Base-by-base conservation (phyloP, 2,113 vertebrate species). In the Apteryx mantelli region DNA sequence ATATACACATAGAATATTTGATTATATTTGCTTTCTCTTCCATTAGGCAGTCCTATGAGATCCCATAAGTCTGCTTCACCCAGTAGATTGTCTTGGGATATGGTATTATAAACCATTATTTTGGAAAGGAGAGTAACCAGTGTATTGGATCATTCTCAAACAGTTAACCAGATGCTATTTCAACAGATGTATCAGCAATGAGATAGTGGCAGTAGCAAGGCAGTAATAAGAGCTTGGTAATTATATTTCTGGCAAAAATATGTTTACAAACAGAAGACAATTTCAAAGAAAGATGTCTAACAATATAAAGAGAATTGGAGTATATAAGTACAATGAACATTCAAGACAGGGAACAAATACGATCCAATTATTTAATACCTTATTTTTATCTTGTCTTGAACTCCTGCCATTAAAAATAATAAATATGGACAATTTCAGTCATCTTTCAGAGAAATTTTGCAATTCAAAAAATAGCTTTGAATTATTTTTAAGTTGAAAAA, bases 21-120 rank as follows among this genome's bases (percentile, higher is more conserved):
- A 75, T 94, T 85, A 34, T 53, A 44, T 95, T 91, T 93, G 60
- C 87, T 91, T 95, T 78, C 46, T 19, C 4, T 95, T 87, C 77
- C 50, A 87, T 89, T 94, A 78, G 22, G 11, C 26, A 79, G 20
- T 46, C 46, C 21, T 82, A 24, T 34, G 32, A 84, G 14, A 75
- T 25, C 13, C 3, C 4, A 42, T 60, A 22, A 60, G 94, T 91
- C 61, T 87, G 7, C 22, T 82, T 28, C 34, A 79, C 30, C 69
- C 46, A 69, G 61, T 50, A 78, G 61, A 34, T 20, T 82, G 26
- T 34, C 71, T 15, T 13, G 7, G 8, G 61, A 48, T 78, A 53
- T 58, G 84, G n/a, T 40, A 63, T 40, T 36, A 63, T 19, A 84
- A 87, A 34, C 48, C 69, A 56, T 65, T 91, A 7, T n/a, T 94